Evolutionary conservation across 23 tunicate genomes (phyloP).

Genomic region (Oikopleura dioica): DNA sequence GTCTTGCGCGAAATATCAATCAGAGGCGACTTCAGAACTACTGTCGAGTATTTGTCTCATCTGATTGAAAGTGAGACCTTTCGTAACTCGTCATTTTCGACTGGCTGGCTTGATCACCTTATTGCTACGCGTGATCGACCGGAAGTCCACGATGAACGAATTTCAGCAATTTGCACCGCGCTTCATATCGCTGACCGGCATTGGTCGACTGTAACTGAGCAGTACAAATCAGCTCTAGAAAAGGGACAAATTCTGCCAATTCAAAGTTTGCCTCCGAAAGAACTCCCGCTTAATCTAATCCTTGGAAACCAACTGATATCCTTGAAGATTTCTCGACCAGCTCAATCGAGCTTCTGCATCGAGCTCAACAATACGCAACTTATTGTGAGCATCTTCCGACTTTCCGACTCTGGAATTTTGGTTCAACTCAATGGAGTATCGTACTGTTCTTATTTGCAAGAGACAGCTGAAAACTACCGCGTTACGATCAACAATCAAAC

Average conservation of each 20-base stretch:
- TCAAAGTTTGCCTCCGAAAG: not conserved
- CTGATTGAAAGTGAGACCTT: slow-evolving; percentile 50
- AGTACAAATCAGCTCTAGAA: not conserved
- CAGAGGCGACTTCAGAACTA: slow-evolving; percentile 88
- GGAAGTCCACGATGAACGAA: slow-evolving; percentile 35
- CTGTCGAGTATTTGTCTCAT: slow-evolving; percentile 69
- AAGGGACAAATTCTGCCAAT: not conserved
- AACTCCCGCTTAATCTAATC: not conserved
- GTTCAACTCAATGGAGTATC: not conserved
- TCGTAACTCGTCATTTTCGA: slow-evolving; percentile 64
- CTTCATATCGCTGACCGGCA: slow-evolving; percentile 72
- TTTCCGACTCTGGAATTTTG: not conserved
- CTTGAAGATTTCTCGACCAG: not conserved
- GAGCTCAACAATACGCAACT: not conserved
- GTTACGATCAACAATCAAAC: slow-evolving; percentile 94
- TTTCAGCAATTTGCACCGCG: slow-evolving; percentile 59
- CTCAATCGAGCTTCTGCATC: not conserved
- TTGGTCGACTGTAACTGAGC: not conserved
- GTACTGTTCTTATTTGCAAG: not conserved
- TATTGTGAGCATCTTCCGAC: not conserved
- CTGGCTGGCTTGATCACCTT: slow-evolving; percentile 76
- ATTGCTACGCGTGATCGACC: slow-evolving; percentile 46
- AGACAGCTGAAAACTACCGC: slow-evolving; percentile 29
- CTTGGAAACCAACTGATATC: not conserved
- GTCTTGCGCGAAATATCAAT: slow-evolving; percentile 83